phyloP scores from a whole-genome alignment of 2,888 invertebrate genomes.

The Incurvaria masculella region DNA sequence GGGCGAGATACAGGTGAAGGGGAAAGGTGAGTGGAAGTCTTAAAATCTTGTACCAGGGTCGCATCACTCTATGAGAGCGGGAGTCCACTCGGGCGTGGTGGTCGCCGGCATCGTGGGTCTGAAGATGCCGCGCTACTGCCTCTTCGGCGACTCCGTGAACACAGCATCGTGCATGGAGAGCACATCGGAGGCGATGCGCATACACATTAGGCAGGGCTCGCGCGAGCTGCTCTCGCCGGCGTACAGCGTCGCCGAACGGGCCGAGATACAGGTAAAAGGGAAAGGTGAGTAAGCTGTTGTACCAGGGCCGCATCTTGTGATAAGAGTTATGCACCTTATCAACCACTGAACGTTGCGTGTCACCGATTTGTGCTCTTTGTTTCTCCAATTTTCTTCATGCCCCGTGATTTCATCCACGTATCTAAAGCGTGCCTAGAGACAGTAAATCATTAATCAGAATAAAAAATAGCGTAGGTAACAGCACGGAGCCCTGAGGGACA shows the following conservation, averaged over 20 bases:
- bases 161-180: conserved; percentile 93
- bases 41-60: too few relatives aligned
- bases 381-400: too few relatives aligned
- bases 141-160: conserved; percentile 90
- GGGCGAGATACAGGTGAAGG: conserved; percentile 86
- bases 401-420: too few relatives aligned
- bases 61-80: conserved; percentile 79
- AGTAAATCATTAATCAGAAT: too few relatives aligned
- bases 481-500: too few relatives aligned
- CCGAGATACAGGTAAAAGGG: conserved; percentile 87
- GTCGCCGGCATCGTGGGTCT: conserved; percentile 93
- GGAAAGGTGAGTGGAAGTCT: conserved; percentile 78
- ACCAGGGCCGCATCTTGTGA: too few relatives aligned
- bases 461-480: too few relatives aligned
- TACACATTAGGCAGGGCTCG: conserved; percentile 92
- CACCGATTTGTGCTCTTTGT: too few relatives aligned
- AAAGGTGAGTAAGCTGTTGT: conserved; percentile 79
- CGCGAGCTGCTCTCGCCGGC: conserved; percentile 68
- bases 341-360: too few relatives aligned
- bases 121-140: conserved; percentile 87
- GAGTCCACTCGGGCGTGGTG: conserved; percentile 88
- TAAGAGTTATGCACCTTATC: too few relatives aligned
- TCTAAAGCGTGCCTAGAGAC: too few relatives aligned
- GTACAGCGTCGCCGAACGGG: conserved; percentile 74
- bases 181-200: conserved; percentile 88